Conservation (phyloP, 2,888 invertebrate species). For the Tipula confusa region DNA sequence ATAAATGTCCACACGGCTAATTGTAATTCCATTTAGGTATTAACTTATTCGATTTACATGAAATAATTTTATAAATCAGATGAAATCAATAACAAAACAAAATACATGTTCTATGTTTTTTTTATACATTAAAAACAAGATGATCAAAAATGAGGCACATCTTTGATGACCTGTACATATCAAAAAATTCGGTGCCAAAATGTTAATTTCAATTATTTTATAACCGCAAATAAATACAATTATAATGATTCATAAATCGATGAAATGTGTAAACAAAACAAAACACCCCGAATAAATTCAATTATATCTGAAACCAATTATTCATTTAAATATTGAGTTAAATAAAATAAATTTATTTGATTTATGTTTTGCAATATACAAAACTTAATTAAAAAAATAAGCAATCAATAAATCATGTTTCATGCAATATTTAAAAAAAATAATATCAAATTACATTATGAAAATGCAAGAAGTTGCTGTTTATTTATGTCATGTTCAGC, state of each 20-base stretch:
- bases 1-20: not conserved
- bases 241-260: not conserved
- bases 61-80: slow-evolving; percentile 1
- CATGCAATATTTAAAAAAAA: not conserved
- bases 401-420: not conserved
- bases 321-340: slow-evolving; percentile 1
- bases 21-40: slow-evolving; percentile 5
- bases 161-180: not conserved
- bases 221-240: not conserved
- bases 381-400: slow-evolving; percentile 12
- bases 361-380: not conserved
- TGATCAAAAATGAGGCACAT: not conserved
- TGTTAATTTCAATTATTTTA: not conserved
- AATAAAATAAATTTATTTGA: slow-evolving; percentile 1
- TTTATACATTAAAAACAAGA: not conserved
- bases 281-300: not conserved
- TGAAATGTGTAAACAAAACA: not conserved
- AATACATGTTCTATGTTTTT: not conserved
- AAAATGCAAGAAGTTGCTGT: not conserved
- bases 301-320: not conserved
- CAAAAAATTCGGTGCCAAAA: not conserved
- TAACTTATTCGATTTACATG: slow-evolving; percentile 3
- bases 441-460: not conserved
- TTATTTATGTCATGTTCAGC: not conserved
- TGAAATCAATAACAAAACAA: slow-evolving; percentile 3